Conservation (phyloP, 2,797 vertebrate genomes). For the Sylvia borin region DNA sequence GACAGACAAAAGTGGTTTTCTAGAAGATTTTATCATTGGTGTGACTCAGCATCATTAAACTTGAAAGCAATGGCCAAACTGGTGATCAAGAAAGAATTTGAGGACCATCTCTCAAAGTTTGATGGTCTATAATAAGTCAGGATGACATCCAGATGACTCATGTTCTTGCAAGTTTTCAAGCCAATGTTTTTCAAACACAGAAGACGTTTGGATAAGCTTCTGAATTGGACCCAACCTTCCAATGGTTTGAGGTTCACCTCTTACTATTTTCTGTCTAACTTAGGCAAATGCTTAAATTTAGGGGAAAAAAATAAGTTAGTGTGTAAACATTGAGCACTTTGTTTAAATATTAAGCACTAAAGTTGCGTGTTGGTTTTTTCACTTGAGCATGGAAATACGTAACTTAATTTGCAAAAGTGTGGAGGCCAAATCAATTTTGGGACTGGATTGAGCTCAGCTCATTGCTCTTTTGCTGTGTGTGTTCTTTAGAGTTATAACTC, state of each 20-base stretch:
- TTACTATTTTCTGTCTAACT: constrained; percentile 44
- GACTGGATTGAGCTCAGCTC: constrained; percentile 22
- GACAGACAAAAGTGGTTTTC: constrained; percentile 26
- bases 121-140: constrained; percentile 37
- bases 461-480: not conserved
- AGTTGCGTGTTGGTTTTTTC: constrained; percentile 32
- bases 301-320: not conserved
- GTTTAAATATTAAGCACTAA: constrained; percentile 49
- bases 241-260: constrained; percentile 63
- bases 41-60: constrained; percentile 62
- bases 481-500: constrained; percentile 10
- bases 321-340: constrained; percentile 22
- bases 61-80: constrained; percentile 37
- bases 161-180: constrained; percentile 13
- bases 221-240: constrained; percentile 38
- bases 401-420: constrained; percentile 32
- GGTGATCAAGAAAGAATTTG: constrained; percentile 52
- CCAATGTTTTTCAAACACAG: constrained; percentile 24
- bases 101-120: constrained; percentile 6
- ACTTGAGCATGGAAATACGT: constrained; percentile 23
- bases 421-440: constrained; percentile 49
- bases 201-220: constrained; percentile 30
- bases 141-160: constrained; percentile 48
- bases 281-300: constrained; percentile 34
- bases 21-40: constrained; percentile 6